phyloP scores from a whole-genome alignment of 2,797 vertebrate species.

The Denticeps clupeoides region DNA sequence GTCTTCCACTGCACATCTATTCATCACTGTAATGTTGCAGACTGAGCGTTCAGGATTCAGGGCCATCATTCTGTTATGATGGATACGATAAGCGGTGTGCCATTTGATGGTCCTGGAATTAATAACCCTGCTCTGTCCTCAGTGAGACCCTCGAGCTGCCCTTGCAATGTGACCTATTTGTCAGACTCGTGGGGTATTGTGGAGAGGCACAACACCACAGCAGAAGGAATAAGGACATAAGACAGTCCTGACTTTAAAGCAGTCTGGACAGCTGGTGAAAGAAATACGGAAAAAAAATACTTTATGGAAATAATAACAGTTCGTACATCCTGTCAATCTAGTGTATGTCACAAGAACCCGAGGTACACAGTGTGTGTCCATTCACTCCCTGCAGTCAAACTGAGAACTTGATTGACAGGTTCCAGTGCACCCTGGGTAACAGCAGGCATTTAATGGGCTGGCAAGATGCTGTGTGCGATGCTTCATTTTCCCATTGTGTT shows the following conservation, averaged over 20 bases:
- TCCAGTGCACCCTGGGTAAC: slow-evolving; percentile 11
- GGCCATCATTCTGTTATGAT: too few relatives aligned
- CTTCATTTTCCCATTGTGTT: slow-evolving; percentile 15
- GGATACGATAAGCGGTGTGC: too few relatives aligned
- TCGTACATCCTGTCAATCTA: too few relatives aligned
- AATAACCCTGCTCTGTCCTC: neutral
- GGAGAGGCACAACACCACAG: slow-evolving; percentile 2
- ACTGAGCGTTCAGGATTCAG: too few relatives aligned
- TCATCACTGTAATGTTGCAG: slow-evolving; percentile 5
- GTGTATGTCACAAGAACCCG: slow-evolving; percentile 10
- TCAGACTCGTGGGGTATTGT: neutral
- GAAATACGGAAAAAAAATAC: too few relatives aligned
- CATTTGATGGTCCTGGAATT: neutral
- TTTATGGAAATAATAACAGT: too few relatives aligned
- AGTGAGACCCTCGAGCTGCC: slow-evolving; percentile 1
- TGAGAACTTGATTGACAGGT: slow-evolving; percentile 1
- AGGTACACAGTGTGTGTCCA: slow-evolving; percentile 4
- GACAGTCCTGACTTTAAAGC: neutral
- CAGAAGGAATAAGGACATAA: slow-evolving; percentile 11
- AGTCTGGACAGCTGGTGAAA: too few relatives aligned
- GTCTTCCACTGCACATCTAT: too few relatives aligned
- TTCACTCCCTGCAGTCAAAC: neutral
- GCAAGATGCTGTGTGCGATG: neutral
- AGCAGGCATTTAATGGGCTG: slow-evolving; percentile 15
- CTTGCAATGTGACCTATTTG: neutral